phyloP scores from a whole-genome alignment of 1,140 invertebrate genomes.

The Marisa cornuarietis region DNA sequence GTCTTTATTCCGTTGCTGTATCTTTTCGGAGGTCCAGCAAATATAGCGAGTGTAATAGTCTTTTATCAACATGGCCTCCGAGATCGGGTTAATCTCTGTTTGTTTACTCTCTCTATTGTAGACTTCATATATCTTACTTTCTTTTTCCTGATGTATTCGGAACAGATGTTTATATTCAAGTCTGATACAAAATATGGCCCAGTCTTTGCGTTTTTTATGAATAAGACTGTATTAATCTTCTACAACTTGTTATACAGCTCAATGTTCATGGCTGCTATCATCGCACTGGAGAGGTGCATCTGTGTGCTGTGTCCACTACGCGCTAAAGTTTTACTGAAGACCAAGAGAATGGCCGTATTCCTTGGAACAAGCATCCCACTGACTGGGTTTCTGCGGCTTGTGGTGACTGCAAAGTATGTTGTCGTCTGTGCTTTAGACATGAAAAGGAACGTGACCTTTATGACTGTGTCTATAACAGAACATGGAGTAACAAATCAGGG shows the following conservation, averaged over 20 bases:
- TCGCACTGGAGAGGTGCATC: not conserved
- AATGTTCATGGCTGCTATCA: not conserved
- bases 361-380: not conserved
- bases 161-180: not conserved
- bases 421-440: not conserved
- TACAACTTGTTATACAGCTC: not conserved
- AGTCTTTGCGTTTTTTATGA: not conserved
- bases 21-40: slow-evolving; percentile 2
- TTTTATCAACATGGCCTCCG: not conserved
- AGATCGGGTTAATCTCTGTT: slow-evolving; percentile 7
- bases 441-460: not conserved
- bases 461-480: not conserved
- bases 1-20: not conserved
- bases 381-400: not conserved
- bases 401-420: not conserved
- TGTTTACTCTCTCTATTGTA: not conserved
- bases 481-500: not conserved
- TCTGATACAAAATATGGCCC: not conserved
- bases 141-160: not conserved
- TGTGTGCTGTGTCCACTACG: slow-evolving; percentile 3
- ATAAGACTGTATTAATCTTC: not conserved
- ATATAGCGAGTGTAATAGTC: slow-evolving; percentile 3
- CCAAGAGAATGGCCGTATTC: not conserved
- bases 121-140: not conserved
- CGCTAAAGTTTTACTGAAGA: not conserved